Base-by-base conservation (phyloP, 2,797 vertebrate species). In the Crenuchus spilurus region DNA sequence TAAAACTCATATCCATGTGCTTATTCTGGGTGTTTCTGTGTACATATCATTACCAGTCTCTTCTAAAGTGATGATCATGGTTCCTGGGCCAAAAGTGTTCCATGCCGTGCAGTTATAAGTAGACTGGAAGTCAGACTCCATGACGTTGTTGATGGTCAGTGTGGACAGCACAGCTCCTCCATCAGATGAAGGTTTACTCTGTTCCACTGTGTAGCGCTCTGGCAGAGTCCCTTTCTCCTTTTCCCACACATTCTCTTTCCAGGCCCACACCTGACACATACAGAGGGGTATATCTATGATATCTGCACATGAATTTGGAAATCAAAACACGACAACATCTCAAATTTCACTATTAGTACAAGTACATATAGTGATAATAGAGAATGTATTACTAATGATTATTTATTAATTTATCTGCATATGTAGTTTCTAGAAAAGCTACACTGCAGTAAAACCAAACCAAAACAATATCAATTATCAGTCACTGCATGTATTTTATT, bases 81-180 rank as follows among this genome's bases (percentile, higher is more conserved):
- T 97, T 1, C 95, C 95, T 0, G 96, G 93, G 8, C 96, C 96
- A 0, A 98, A 98, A 39, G 91, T 85, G 82, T 98, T 98, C 95
- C 96, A 98, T 55, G 97, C 97, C 0, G 96, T 97, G 90, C 97
- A 98, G 93, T 99, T 98, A 91, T 97, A 99, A 49, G 92, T 94
- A 0, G 95, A 97, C 86, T 96, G 93, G 84, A 98, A 99, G 83
- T 99, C 97, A 0, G 92, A 94, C 44, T 98, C 96, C 90, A 96
- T 93, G 26, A 99, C 94, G 0, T 95, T 98, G 92, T 94, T 96
- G 92, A 99, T 98, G 92, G 94, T 96, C 78, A 99, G 92, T 0
- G 95, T 97, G 80, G 97, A 98, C 46, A 97, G 90, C 16, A 98
- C 97, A 0, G 95, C 95, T 0, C 87, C 92, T 13, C 94, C 95